These are phyloP conservation scores for Pantherophis guttatus DNA, from an alignment of 2,113 vertebrate species.

Conservation along the genomic window DNA sequence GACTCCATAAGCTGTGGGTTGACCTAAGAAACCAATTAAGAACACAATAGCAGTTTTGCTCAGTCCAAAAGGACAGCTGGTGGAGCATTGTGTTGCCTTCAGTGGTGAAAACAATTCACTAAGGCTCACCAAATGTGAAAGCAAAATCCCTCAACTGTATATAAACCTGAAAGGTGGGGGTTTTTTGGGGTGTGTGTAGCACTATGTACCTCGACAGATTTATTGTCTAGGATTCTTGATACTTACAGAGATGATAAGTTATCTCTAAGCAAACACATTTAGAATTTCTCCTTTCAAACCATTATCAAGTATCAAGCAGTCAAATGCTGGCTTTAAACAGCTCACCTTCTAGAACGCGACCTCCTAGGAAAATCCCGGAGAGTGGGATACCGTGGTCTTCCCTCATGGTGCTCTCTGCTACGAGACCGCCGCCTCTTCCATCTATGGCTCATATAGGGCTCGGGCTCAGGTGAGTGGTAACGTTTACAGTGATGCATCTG, in stretches of 20 bases:
- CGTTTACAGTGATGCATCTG: slow-evolving; percentile 78
- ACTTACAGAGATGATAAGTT: background rate
- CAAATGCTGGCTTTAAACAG: background rate
- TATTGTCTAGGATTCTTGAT: background rate
- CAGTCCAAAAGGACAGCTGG: background rate
- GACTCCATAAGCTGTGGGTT: background rate
- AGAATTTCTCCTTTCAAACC: rapidly evolving
- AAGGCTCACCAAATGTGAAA: background rate
- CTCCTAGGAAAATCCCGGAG: slow-evolving; percentile 65
- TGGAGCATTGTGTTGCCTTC: background rate
- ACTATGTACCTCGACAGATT: background rate
- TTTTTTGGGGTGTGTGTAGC: too few relatives aligned
- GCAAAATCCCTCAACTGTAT: background rate
- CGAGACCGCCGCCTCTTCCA: slow-evolving; percentile 74
- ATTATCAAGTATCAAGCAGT: rapidly evolving
- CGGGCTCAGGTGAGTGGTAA: slow-evolving; percentile 72
- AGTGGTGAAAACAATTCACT: background rate
- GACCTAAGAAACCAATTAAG: background rate
- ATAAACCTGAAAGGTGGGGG: background rate
- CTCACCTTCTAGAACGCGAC: slow-evolving; percentile 73
- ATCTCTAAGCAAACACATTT: rapidly evolving
- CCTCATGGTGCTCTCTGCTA: slow-evolving; percentile 67
- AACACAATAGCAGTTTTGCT: background rate
- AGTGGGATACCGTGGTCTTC: slow-evolving; percentile 59
- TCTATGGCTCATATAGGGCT: slow-evolving; percentile 63